phyloP scores from a whole-genome alignment of 2,797 vertebrate species.

The Cichlasoma orientale region DNA sequence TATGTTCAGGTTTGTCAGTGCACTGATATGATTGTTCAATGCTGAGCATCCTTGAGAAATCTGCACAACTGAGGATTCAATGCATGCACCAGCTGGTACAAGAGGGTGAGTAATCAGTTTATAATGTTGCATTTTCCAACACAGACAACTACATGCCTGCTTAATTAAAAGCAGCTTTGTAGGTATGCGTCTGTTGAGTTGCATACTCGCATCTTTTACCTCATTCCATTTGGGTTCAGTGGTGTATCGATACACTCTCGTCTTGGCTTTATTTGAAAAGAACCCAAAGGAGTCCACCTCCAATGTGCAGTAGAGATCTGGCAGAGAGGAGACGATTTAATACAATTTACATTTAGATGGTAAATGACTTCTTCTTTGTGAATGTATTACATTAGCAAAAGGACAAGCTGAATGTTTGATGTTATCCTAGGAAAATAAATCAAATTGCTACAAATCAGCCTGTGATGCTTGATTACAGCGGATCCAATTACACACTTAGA shows the following conservation, averaged over 20 bases:
- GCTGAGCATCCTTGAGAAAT: neutral
- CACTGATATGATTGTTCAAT: neutral
- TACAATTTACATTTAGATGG: neutral
- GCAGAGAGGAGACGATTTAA: neutral
- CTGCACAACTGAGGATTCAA: neutral
- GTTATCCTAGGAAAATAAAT: neutral
- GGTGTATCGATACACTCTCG: slow-evolving; percentile 95
- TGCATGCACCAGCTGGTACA: neutral
- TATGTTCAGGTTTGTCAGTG: neutral
- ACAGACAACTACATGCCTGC: neutral
- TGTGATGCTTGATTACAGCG: no score
- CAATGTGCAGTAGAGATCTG: slow-evolving; percentile 97
- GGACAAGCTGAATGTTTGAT: neutral
- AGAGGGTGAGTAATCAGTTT: neutral
- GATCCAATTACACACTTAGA: neutral
- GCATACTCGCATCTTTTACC: slow-evolving; percentile 75
- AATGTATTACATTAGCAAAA: neutral
- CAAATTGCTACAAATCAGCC: neutral
- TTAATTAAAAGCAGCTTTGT: neutral
- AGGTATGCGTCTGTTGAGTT: neutral
- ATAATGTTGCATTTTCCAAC: neutral
- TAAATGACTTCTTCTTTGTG: neutral
- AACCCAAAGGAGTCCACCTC: slow-evolving; percentile 98
- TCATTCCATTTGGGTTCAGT: slow-evolving; percentile 98
- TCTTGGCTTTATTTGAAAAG: slow-evolving; percentile 98